phyloP scores from a whole-genome alignment of 2,113 vertebrate species.

The human (Homo sapiens) region DNA sequence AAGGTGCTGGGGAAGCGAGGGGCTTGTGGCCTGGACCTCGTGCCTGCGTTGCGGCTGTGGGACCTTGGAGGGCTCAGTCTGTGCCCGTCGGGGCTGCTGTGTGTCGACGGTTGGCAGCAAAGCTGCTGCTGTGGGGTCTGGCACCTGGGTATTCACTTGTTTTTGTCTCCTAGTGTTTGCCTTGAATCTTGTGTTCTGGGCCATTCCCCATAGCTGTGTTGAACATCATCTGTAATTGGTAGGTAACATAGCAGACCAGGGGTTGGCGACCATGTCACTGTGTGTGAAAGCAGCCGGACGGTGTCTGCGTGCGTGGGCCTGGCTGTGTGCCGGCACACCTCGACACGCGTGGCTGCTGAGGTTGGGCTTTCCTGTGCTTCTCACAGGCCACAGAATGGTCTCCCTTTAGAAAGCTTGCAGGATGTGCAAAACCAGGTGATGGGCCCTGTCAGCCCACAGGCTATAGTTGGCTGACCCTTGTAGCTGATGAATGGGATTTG shows the following conservation, averaged over 20 bases:
- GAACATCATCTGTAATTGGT: rapidly evolving
- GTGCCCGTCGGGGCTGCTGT: too few relatives aligned
- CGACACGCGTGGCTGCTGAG: rapidly evolving
- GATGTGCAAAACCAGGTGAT: rapidly evolving
- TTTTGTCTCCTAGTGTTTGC: background rate
- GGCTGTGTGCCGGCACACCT: rapidly evolving
- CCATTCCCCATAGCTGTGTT: rapidly evolving
- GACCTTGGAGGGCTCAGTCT: rapidly evolving
- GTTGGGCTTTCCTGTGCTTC: rapidly evolving
- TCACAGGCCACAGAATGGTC: rapidly evolving
- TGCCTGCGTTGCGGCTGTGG: background rate
- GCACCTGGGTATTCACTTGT: background rate
- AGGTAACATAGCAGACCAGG: too few relatives aligned
- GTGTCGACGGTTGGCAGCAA: too few relatives aligned
- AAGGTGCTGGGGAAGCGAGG: background rate
- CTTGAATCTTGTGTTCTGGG: background rate
- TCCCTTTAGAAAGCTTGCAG: background rate
- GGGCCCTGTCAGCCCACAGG: rapidly evolving
- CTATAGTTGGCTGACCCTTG: background rate
- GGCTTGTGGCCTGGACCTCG: rapidly evolving
- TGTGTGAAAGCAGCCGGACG: background rate
- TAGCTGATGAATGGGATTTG: background rate
- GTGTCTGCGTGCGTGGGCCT: rapidly evolving
- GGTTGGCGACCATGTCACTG: rapidly evolving
- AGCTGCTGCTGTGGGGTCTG: too few relatives aligned